phyloP scores from a whole-genome alignment of 2,113 vertebrate genomes.

The Chrysemys picta region DNA sequence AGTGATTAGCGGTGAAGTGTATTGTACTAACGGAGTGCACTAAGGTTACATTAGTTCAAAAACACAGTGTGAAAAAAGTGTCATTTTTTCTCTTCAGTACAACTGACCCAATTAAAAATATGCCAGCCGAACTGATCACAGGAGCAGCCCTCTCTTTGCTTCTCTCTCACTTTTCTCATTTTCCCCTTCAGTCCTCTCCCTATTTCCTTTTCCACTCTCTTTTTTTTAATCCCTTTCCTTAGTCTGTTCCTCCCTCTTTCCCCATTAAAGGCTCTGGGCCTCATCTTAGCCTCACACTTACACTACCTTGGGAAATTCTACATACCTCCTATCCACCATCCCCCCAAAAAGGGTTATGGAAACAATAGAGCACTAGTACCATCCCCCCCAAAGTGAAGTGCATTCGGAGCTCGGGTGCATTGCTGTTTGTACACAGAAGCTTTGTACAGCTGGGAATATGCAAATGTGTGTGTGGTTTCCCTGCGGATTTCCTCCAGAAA shows the following conservation, averaged over 20 bases:
- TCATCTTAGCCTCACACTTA: not conserved
- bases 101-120: constrained; percentile 47
- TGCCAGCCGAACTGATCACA: not conserved
- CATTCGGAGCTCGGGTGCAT: fast-evolving
- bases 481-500: not conserved
- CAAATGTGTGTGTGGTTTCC: not conserved
- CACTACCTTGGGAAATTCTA: not conserved
- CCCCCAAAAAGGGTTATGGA: not conserved
- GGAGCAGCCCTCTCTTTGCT: not conserved
- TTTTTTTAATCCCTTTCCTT: not conserved
- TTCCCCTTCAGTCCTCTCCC: not conserved
- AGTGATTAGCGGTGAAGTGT: constrained; percentile 50
- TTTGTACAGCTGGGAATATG: fast-evolving
- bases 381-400: not conserved
- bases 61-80: constrained; percentile 42
- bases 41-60: constrained; percentile 66
- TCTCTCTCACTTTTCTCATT: not conserved
- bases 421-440: not conserved
- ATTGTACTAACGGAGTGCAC: constrained; percentile 38
- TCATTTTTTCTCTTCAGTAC: constrained; percentile 10
- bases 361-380: not conserved
- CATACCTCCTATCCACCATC: not conserved
- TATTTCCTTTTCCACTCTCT: not conserved
- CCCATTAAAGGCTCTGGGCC: fast-evolving
- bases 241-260: not conserved